Evolutionary conservation across 2,113 vertebrate genomes (phyloP), one percentile per base, ranked within the genome.

Genomic region (Carettochelys insculpta): DNA sequence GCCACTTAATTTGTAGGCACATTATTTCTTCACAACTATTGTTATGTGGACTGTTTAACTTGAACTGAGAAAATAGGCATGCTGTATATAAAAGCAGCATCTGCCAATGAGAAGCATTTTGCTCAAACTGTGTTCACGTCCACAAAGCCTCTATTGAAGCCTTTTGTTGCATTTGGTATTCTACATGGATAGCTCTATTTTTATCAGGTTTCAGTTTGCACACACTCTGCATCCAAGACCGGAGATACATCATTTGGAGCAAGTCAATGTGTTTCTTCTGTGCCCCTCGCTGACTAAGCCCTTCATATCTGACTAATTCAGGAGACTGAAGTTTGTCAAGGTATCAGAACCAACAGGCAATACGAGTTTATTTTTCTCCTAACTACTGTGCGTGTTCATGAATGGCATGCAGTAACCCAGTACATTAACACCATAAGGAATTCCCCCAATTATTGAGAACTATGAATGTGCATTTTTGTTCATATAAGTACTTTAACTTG

Each of bases 401-500:
- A 20, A 20, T 41, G 77, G 22, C 5, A 54, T 5, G 14, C 2
- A 54, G 27, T 34, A 7, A 48, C 11, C 22, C 41, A 27, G 8
- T 22, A 58, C 45, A 29, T 10, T 78, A n/a, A 61, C 31, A 34
- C 14, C 58, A 61, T 34, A 61, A 34, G 31, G 6, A 19, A 19
- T 75, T 89, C 65, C 34, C 19, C 54, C 1, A 22, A 24, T 51
- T 75, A 77, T 43, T 80, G 38, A 41, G 86, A 75, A 89, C 84
- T 50, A 13, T 8, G 82, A 22, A 4, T 82, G 3, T 34, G 20
- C 12, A 10, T 2, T 73, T 84, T 77, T 56, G 16, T 34, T 47
- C 85, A 38, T 3, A 82, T 0, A 0, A 85, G 2, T 4, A 4
- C 4, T 77, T 41, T 8, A 47, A 31, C 29, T 58, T 58, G 56